These are phyloP conservation scores for Unio delphinus DNA, from an alignment of 2,888 invertebrate species.

Conservation along the genomic window DNA sequence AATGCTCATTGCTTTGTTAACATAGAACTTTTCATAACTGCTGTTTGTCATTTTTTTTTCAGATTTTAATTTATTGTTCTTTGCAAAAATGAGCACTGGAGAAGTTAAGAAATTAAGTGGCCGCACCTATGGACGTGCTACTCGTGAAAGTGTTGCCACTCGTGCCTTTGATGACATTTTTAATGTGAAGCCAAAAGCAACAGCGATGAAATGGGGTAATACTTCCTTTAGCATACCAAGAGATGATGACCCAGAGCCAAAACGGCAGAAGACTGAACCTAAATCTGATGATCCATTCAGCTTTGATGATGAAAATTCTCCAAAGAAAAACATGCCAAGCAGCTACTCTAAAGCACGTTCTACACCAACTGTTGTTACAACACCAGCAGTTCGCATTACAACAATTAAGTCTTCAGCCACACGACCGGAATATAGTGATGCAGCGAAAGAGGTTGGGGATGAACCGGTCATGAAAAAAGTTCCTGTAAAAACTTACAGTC, in stretches of 20 bases:
- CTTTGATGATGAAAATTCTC: constrained; percentile 51
- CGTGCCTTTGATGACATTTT: constrained; percentile 58
- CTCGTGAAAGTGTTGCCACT: constrained; percentile 42
- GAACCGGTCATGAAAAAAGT: constrained; percentile 31
- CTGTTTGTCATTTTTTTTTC: no score
- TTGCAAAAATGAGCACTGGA: constrained; percentile 19
- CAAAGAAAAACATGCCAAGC: constrained; percentile 25
- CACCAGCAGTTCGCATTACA: constrained; percentile 33
- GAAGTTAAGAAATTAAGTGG: constrained; percentile 38
- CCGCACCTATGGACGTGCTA: constrained; percentile 49
- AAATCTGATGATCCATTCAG: constrained; percentile 57
- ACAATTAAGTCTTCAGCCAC: constrained; percentile 10
- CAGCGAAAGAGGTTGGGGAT: constrained; percentile 14
- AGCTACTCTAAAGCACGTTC: neutral
- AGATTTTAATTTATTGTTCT: no score
- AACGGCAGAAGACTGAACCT: constrained; percentile 35
- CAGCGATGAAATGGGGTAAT: constrained; percentile 61
- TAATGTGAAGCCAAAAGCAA: constrained; percentile 36
- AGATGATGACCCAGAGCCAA: constrained; percentile 35
- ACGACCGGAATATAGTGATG: constrained; percentile 10
- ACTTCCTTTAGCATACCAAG: constrained; percentile 59
- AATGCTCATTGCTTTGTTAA: no score
- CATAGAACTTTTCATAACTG: no score
- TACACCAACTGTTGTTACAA: constrained; percentile 21
- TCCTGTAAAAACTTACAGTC: constrained; percentile 37